phyloP scores from a whole-genome alignment of 2,888 invertebrate genomes.

The Synergus itoensis region DNA sequence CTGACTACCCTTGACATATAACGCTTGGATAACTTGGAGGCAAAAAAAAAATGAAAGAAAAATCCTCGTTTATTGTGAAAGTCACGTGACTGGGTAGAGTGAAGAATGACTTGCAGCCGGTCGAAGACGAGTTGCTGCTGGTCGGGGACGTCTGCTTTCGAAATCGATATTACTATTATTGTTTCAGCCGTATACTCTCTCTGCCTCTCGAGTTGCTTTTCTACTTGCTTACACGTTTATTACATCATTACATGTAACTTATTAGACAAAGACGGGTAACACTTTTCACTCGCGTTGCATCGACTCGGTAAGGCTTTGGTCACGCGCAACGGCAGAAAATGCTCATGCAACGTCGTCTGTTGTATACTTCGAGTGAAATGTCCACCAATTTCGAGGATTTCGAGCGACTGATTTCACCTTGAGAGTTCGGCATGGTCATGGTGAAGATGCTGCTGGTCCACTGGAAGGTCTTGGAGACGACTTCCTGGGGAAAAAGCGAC shows the following conservation, averaged over 20 bases:
- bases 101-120: constrained; percentile 7
- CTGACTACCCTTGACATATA: background rate
- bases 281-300: constrained; percentile 43
- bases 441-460: constrained; percentile 36
- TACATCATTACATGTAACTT: constrained; percentile 1
- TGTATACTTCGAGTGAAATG: constrained; percentile 40
- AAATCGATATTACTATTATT: constrained; percentile 40
- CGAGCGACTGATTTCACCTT: constrained; percentile 26
- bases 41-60: background rate
- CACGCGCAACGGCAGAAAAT: constrained; percentile 45
- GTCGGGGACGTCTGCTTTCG: constrained; percentile 33
- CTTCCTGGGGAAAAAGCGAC: constrained; percentile 14
- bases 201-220: background rate
- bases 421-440: constrained; percentile 20
- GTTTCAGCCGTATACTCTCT: constrained; percentile 26
- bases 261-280: constrained; percentile 43
- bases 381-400: constrained; percentile 14
- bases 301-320: constrained; percentile 48
- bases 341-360: constrained; percentile 40
- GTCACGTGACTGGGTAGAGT: background rate
- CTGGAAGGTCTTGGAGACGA: background rate
- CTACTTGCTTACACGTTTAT: constrained; percentile 5
- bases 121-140: constrained; percentile 29
- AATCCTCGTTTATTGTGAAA: background rate
- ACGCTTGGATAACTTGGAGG: background rate